phyloP scores from a whole-genome alignment of 2,113 vertebrate genomes.

The Microtus richardsoni region DNA sequence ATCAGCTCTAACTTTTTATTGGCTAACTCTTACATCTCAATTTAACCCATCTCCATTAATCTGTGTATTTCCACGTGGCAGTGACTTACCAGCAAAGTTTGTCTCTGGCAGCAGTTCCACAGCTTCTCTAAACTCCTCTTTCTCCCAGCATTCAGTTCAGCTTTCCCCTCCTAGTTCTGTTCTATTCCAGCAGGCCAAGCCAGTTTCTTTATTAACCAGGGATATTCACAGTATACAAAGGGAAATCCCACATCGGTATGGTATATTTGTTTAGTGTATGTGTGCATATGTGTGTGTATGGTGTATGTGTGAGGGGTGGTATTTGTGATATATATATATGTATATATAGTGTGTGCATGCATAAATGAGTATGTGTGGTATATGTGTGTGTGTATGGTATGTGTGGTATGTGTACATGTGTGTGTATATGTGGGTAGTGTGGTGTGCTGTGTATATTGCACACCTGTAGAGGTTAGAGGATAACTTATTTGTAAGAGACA shows the following conservation, averaged over 20 bases:
- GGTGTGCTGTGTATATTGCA: background rate
- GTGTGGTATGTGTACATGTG: background rate
- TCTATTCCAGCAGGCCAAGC: too few species aligned
- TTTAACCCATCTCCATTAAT: too few species aligned
- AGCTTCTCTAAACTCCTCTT: too few species aligned
- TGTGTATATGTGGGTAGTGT: background rate
- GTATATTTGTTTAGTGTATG: background rate
- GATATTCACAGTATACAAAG: too few species aligned
- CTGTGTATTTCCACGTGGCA: too few species aligned
- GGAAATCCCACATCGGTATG: background rate
- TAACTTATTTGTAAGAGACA: background rate
- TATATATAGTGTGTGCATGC: background rate
- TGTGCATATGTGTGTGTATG: background rate
- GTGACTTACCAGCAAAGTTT: too few species aligned
- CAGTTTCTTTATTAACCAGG: too few species aligned
- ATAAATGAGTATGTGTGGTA: background rate
- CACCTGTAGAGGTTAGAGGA: background rate
- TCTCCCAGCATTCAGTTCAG: too few species aligned
- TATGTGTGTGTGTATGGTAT: background rate
- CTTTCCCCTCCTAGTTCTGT: too few species aligned
- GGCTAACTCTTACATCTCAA: too few species aligned
- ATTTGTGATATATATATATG: background rate
- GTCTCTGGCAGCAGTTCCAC: too few species aligned
- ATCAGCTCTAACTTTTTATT: too few species aligned
- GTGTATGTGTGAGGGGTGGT: background rate